phyloP scores from a whole-genome alignment of 1,140 invertebrate species.

The Drosophila mojavensis region DNA sequence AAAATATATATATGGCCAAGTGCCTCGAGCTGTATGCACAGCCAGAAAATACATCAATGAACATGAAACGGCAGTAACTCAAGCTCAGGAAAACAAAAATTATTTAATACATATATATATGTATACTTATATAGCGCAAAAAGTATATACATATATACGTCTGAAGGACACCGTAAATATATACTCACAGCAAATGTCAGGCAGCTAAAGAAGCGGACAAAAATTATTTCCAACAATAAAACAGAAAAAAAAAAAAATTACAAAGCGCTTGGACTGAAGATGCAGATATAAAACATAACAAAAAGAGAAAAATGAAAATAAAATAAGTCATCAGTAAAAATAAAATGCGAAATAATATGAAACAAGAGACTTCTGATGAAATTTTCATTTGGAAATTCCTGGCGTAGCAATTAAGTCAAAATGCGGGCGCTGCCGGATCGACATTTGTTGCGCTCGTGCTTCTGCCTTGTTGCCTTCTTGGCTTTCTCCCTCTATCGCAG shows the following conservation, averaged over 20 bases:
- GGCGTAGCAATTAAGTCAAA: conserved; percentile 69
- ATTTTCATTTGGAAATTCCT: conserved; percentile 76
- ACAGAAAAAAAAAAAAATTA: conserved; percentile 25
- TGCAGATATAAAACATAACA: conserved; percentile 15
- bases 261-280: conserved; percentile 32
- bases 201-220: conserved; percentile 18
- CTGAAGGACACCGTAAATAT: conserved; percentile 44
- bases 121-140: background rate
- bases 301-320: background rate
- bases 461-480: conserved; percentile 5
- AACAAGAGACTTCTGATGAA: conserved; percentile 67
- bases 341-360: conserved; percentile 56
- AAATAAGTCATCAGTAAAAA: conserved; percentile 45
- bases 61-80: conserved; percentile 31
- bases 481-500: conserved; percentile 9
- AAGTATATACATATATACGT: conserved; percentile 7
- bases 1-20: conserved; percentile 68
- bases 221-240: conserved; percentile 65
- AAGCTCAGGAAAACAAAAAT: conserved; percentile 9
- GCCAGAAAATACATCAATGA: conserved; percentile 59
- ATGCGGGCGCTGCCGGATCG: conserved; percentile 33
- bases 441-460: conserved; percentile 27
- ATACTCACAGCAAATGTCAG: conserved; percentile 43
- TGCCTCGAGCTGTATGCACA: conserved; percentile 55
- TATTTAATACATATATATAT: conserved; percentile 5